These are phyloP conservation scores for Ascaphus truei DNA, from an alignment of 2,113 vertebrate species.

Conservation along the genomic window DNA sequence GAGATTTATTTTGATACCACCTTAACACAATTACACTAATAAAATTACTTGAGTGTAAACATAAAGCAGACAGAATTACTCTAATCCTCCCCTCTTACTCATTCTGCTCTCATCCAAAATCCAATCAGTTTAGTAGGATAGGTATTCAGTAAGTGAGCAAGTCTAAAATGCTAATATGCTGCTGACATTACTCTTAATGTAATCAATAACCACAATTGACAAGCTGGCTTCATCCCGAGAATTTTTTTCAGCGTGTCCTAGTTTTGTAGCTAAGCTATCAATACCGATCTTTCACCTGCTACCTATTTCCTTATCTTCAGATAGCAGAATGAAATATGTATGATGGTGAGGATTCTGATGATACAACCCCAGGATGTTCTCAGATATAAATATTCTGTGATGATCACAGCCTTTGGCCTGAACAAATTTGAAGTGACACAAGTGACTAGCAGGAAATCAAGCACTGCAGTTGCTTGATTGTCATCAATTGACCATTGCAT, in stretches of 20 bases:
- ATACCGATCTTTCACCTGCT: not conserved
- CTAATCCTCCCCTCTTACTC: not conserved
- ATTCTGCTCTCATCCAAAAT: constrained; percentile 11
- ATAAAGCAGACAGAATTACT: not conserved
- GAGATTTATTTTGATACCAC: not conserved
- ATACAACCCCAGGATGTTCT: not conserved
- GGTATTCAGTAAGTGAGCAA: constrained; percentile 11
- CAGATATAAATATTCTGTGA: not conserved
- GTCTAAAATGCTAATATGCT: constrained; percentile 11
- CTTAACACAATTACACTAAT: constrained; percentile 8
- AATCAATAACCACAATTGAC: constrained; percentile 25
- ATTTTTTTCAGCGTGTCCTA: constrained; percentile 1
- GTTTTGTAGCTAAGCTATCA: not conserved
- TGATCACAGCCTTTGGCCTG: not conserved
- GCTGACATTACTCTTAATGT: constrained; percentile 10
- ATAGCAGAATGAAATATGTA: not conserved
- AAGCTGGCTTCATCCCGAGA: not conserved
- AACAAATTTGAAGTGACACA: not conserved
- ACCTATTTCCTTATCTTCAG: not conserved
- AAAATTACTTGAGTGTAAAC: not conserved
- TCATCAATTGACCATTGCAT: not conserved
- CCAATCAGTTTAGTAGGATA: constrained; percentile 1
- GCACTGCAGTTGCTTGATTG: not conserved
- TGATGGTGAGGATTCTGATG: not conserved
- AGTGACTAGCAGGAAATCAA: not conserved